Evolutionary conservation across 2,888 invertebrate genomes (phyloP).

Genomic region (Syrista parreyssii): DNA sequence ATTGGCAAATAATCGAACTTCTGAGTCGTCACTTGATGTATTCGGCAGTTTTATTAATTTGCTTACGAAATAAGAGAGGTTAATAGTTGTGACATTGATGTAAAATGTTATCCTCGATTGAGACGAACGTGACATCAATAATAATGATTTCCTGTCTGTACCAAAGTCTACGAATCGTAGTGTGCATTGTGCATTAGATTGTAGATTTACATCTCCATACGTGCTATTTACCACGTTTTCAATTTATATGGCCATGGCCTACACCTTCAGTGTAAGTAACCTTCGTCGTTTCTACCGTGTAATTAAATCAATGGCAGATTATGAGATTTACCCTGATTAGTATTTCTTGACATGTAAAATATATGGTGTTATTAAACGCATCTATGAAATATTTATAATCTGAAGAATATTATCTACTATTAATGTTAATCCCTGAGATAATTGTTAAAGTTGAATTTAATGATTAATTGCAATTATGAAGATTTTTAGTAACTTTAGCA

Average conservation of each 20-base stretch:
- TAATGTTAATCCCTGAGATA: background rate
- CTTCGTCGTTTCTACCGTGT: background rate
- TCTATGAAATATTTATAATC: background rate
- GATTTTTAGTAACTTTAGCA: too few relatives aligned
- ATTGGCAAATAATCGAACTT: background rate
- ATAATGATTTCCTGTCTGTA: conserved; percentile 12
- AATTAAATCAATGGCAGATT: background rate
- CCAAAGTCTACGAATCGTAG: background rate
- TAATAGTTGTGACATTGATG: background rate
- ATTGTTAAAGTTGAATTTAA: background rate
- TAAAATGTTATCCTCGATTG: background rate
- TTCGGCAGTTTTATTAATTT: background rate
- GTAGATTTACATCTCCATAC: background rate
- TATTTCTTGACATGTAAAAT: background rate
- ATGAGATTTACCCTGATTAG: background rate
- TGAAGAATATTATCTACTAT: background rate
- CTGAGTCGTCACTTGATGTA: background rate
- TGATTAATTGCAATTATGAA: too few relatives aligned
- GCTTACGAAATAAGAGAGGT: background rate
- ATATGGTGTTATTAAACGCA: background rate
- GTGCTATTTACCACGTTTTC: background rate
- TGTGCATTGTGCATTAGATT: background rate
- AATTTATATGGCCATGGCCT: background rate
- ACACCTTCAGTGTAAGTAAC: background rate
- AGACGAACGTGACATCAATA: background rate